These are phyloP conservation scores for Zoroaster sp. DNA, from an alignment of 53 echinoderm and acorn worm genomes.

Conservation along the genomic window DNA sequence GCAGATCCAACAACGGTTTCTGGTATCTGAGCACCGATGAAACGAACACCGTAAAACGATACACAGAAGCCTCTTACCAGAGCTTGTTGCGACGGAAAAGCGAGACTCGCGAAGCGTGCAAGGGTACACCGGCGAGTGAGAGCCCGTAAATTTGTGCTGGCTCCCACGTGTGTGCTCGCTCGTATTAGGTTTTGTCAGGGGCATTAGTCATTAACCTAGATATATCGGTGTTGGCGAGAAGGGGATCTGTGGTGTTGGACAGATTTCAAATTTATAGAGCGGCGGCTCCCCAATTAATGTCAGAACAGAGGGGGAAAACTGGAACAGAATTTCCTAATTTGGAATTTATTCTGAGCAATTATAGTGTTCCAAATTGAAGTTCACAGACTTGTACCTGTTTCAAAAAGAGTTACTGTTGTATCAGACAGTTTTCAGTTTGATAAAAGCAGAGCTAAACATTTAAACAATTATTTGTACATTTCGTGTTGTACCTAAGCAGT, in stretches of 20 bases:
- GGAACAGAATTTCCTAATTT: not conserved
- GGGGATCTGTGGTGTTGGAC: conserved; percentile 28
- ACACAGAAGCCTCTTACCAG: conserved; percentile 51
- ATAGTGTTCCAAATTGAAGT: not conserved
- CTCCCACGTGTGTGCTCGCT: conserved; percentile 51
- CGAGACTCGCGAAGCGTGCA: conserved; percentile 48
- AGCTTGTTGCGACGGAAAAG: conserved; percentile 50
- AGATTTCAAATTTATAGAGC: conserved; percentile 41
- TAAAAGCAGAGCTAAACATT: too few relatives aligned
- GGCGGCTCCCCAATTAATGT: not conserved
- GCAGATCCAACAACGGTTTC: conserved; percentile 52
- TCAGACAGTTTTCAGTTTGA: too few relatives aligned
- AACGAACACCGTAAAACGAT: conserved; percentile 52
- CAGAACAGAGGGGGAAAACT: conserved; percentile 2
- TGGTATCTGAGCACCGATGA: conserved; percentile 55
- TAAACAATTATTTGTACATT: too few relatives aligned
- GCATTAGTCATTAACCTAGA: conserved; percentile 59
- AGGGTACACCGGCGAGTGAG: conserved; percentile 53
- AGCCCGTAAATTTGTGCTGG: conserved; percentile 53
- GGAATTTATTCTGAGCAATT: not conserved
- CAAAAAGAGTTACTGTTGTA: too few relatives aligned
- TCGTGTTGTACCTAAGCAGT: too few relatives aligned
- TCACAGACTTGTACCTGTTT: too few relatives aligned
- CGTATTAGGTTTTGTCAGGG: conserved; percentile 53
- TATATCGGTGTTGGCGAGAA: conserved; percentile 11